Evolutionary conservation across 1,140 invertebrate genomes (phyloP), one percentile per base, ranked within the genome.

Genomic region (Papilio dardanus): DNA sequence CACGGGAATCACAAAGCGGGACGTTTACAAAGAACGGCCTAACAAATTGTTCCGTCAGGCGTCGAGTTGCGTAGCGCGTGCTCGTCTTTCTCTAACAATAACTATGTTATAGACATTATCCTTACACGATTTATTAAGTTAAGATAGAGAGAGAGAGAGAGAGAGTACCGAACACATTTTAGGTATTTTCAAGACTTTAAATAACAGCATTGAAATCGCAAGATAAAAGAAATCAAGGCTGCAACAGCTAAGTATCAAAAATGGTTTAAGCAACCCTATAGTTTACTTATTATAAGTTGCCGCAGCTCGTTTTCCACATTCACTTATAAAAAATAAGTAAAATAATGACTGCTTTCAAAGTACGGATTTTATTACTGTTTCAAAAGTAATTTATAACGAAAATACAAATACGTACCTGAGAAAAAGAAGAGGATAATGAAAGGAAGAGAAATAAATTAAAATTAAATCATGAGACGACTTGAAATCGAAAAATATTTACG

Each of bases 21-120:
- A 86, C 84, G 82, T 80, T 87, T 86, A 87, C 88, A 88, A 89
- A 90, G 88, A 90, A 86, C 84, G 83, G 77, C 76, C 79, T 86
- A 89, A 90, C 88, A 88, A 90, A 92, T 90, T 87, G 88, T 88
- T 81, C 82, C 81, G 85, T 84, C 88, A 90, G 84, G 83, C 81
- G 80, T 76, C 78, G 80, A 83, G 81, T 87, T 86, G 82, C 80
- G 80, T 86, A 83, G 80, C 82, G 79, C 83, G 81, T 76, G 81
- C 81, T 86, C 76, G 83, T 78, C 77, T 79, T 74, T 74, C 71
- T 79, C 83, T 86, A 86, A 83, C 82, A 86, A 83, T 77, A 84
- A 74, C 83, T 58, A 87, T 85, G 75, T 78, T 78, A 76, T 74
- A 76, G 71, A 73, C 66, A 2, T 58, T 21, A 12, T 24, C 28